Evolutionary conservation across 2,888 invertebrate genomes (phyloP).

Genomic region (Embidobia sp.): DNA sequence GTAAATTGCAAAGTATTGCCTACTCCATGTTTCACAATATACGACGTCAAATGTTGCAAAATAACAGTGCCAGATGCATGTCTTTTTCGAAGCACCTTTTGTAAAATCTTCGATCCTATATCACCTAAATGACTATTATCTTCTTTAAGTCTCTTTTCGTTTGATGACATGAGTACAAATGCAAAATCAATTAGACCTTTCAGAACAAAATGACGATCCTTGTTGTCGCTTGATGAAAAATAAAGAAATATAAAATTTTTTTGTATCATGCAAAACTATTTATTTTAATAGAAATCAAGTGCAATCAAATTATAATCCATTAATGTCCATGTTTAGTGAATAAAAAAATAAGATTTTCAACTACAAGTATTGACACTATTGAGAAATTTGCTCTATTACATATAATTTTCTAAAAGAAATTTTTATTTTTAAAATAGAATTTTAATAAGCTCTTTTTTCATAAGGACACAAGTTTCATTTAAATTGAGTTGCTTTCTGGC

Average conservation of each 20-base stretch:
- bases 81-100: conserved; percentile 84
- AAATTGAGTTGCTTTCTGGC: too few species aligned
- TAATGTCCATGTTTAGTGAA: too few species aligned
- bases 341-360: too few species aligned
- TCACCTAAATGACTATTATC: conserved; percentile 81
- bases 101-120: conserved; percentile 84
- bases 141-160: conserved; percentile 79
- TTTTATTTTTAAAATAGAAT: not conserved
- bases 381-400: too few species aligned
- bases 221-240: conserved; percentile 80
- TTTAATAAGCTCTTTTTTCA: too few species aligned
- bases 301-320: too few species aligned
- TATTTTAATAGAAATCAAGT: too few species aligned
- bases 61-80: conserved; percentile 83
- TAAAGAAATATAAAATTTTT: too few species aligned
- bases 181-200: conserved; percentile 83
- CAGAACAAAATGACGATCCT: conserved; percentile 82
- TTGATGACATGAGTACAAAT: conserved; percentile 80
- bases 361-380: too few species aligned
- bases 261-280: too few species aligned
- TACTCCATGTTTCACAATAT: conserved; percentile 83
- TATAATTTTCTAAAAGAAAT: too few species aligned
- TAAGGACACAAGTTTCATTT: too few species aligned
- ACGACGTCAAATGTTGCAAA: conserved; percentile 83
- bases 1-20: conserved; percentile 83